Evolutionary conservation across 2,113 vertebrate species (phyloP).

Genomic region (Antidorcas marsupialis): DNA sequence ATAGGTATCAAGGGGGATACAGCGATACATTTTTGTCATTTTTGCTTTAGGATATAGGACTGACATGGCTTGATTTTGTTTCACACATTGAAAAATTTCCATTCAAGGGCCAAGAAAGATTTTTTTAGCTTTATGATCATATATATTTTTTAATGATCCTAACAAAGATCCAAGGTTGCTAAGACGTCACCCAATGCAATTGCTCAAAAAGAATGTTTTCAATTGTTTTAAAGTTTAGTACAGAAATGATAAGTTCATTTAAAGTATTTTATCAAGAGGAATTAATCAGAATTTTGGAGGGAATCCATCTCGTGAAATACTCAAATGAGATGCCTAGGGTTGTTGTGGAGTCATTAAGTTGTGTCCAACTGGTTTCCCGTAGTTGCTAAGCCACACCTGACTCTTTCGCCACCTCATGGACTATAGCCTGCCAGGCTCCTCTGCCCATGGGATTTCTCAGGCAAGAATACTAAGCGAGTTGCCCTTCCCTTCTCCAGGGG

Average conservation of each 20-base stretch:
- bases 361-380: background rate
- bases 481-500: background rate
- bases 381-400: background rate
- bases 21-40: background rate
- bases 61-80: background rate
- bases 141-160: background rate
- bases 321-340: background rate
- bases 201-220: background rate
- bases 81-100: background rate
- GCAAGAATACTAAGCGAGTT: background rate
- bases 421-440: background rate
- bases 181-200: background rate
- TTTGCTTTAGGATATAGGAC: background rate
- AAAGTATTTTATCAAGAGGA: background rate
- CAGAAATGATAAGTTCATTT: background rate
- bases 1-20: background rate
- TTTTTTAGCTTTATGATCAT: background rate
- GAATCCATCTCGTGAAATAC: background rate
- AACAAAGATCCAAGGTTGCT: background rate
- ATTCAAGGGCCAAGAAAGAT: background rate
- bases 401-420: background rate
- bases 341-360: background rate
- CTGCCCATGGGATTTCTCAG: background rate
- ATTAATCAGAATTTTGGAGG: background rate
- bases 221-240: background rate